These are phyloP conservation scores for Ia io DNA, from an alignment of 2,113 vertebrate species.

Conservation along the genomic window DNA sequence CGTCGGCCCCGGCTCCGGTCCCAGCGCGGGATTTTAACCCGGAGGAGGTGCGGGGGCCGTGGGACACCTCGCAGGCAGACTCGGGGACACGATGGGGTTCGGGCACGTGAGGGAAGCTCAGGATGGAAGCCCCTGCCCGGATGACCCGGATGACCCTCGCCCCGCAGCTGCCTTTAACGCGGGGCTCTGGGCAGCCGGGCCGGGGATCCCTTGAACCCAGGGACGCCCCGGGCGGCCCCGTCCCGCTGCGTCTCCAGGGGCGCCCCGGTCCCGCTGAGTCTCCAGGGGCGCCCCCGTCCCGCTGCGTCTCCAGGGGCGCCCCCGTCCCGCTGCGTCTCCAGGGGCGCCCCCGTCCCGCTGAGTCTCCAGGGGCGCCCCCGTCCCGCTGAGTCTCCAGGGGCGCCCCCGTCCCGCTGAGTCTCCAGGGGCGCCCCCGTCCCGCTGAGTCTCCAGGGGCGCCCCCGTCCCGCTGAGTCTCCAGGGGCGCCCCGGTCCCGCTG, in stretches of 20 bases:
- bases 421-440: too few relatives aligned
- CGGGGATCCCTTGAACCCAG: not conserved
- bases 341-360: too few relatives aligned
- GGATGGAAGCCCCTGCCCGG: not conserved
- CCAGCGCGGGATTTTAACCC: not conserved
- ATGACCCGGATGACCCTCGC: not conserved
- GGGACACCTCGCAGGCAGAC: not conserved
- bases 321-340: too few relatives aligned
- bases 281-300: not conserved
- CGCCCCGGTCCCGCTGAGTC: too few relatives aligned
- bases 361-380: not conserved
- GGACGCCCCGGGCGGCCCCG: not conserved
- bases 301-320: too few relatives aligned
- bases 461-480: too few relatives aligned
- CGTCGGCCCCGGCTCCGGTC: not conserved
- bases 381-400: too few relatives aligned
- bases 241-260: too few relatives aligned
- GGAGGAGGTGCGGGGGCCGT: not conserved
- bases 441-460: not conserved
- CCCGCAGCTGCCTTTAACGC: not conserved
- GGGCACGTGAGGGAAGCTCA: rapidly evolving
- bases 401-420: not conserved
- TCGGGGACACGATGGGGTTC: not conserved
- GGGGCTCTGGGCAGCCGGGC: not conserved
- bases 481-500: too few relatives aligned